phyloP scores from a whole-genome alignment of 2,113 vertebrate genomes.

The Dinomys branickii region DNA sequence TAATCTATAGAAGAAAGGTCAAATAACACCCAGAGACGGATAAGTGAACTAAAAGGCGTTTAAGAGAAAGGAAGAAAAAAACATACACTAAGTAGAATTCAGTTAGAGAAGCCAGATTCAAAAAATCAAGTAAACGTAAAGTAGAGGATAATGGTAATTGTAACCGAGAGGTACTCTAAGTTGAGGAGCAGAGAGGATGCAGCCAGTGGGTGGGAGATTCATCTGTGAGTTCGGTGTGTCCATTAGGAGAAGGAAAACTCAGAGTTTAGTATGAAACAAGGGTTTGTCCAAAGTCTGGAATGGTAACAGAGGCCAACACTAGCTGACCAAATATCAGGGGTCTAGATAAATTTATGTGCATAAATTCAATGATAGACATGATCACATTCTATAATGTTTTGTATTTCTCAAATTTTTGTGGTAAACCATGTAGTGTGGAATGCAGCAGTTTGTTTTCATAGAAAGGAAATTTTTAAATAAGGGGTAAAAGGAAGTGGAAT shows the following conservation, averaged over 20 bases:
- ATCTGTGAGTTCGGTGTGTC: not conserved
- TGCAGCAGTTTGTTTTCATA: not conserved
- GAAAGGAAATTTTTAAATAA: not conserved
- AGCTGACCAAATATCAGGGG: not conserved
- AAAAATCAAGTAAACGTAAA: slow-evolving; percentile 68
- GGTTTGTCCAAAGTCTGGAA: not conserved
- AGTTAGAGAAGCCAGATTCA: slow-evolving; percentile 57
- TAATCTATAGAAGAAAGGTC: not conserved
- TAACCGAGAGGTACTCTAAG: no score
- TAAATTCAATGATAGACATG: not conserved
- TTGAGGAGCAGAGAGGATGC: no score
- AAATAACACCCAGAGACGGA: slow-evolving; percentile 25
- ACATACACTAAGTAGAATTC: slow-evolving; percentile 43
- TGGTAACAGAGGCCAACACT: not conserved
- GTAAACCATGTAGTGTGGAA: not conserved
- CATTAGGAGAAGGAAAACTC: not conserved
- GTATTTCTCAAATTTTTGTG: not conserved
- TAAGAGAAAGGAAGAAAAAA: slow-evolving; percentile 44
- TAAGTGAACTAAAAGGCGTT: not conserved
- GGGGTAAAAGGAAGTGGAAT: not conserved
- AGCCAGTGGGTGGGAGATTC: not conserved
- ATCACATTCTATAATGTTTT: not conserved
- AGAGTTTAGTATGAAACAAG: not conserved
- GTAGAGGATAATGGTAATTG: no score
- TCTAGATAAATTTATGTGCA: not conserved